Evolutionary conservation across 2,797 vertebrate species (phyloP).

Genomic region (Galaxias olidus): DNA sequence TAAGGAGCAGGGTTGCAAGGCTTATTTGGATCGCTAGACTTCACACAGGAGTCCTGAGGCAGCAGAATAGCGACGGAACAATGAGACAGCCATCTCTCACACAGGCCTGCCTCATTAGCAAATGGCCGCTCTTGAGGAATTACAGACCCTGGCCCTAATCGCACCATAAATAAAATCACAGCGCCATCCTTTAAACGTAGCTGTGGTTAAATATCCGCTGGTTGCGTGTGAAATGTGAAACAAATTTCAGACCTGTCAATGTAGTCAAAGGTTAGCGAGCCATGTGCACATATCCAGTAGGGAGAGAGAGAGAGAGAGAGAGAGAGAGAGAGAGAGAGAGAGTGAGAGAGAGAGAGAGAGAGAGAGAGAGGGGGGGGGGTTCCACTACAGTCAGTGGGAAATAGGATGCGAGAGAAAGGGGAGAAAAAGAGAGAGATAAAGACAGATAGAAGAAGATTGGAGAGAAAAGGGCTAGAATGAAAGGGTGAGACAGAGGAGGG

Average conservation of each 20-base stretch:
- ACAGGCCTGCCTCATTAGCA: constrained; percentile 58
- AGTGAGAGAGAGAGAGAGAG: constrained; percentile 38
- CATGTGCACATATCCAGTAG: constrained; percentile 18
- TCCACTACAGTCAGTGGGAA: constrained; percentile 30
- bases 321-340: constrained; percentile 42
- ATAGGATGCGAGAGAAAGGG: constrained; percentile 39
- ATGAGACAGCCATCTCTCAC: constrained; percentile 48
- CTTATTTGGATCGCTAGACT: constrained; percentile 68
- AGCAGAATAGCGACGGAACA: constrained; percentile 62
- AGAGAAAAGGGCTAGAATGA: constrained; percentile 51
- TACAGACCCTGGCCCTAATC: constrained; percentile 46
- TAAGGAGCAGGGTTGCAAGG: constrained; percentile 62
- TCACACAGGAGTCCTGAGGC: constrained; percentile 67
- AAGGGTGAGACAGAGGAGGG: constrained; percentile 59
- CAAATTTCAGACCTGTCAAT: constrained; percentile 54
- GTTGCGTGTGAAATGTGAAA: constrained; percentile 33
- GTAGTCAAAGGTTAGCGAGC: constrained; percentile 41
- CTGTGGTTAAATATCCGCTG: constrained; percentile 16
- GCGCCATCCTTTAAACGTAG: no score
- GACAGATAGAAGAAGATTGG: neutral
- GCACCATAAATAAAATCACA: neutral
- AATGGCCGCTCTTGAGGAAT: constrained; percentile 55
- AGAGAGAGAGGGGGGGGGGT: constrained; percentile 29
- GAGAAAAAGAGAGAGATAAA: constrained; percentile 31
- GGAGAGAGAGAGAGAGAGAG: constrained; percentile 20